Evolutionary conservation across 2,888 invertebrate species (phyloP).

Genomic region (Ametastegia equiseti): DNA sequence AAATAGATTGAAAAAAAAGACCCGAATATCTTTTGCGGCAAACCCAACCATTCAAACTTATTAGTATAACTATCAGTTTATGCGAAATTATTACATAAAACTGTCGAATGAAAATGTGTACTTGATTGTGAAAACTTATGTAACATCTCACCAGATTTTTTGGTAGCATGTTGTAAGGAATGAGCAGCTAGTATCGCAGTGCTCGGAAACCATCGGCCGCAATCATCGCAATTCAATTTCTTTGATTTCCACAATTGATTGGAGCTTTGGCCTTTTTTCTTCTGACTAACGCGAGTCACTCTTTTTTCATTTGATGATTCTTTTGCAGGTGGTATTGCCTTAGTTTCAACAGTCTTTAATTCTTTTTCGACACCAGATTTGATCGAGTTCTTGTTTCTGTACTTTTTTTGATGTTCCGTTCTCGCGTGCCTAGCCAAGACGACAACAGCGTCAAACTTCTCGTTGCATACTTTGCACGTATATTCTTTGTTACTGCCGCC

Average conservation of each 20-base stretch:
- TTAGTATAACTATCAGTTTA: no score
- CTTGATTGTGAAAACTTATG: no score
- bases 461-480: slow-evolving; percentile 70
- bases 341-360: neutral
- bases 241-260: slow-evolving; percentile 63
- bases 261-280: slow-evolving; percentile 46
- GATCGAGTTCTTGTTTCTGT: slow-evolving; percentile 7
- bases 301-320: slow-evolving; percentile 58
- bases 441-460: slow-evolving; percentile 71
- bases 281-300: slow-evolving; percentile 50
- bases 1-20: no score
- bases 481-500: slow-evolving; percentile 61
- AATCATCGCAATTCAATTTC: slow-evolving; percentile 66
- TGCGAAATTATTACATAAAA: no score
- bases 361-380: slow-evolving; percentile 9
- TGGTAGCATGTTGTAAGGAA: slow-evolving; percentile 69
- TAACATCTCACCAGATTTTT: slow-evolving; percentile 66
- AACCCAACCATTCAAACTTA: no score
- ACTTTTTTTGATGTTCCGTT: slow-evolving; percentile 63
- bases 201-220: slow-evolving; percentile 70
- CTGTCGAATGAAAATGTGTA: no score
- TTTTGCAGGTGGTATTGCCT: slow-evolving; percentile 43
- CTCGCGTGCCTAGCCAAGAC: slow-evolving; percentile 71
- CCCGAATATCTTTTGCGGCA: no score
- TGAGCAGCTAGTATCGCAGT: slow-evolving; percentile 65